These are phyloP conservation scores for Equus quagga DNA, from an alignment of 2,113 vertebrate genomes.

Conservation along the genomic window DNA sequence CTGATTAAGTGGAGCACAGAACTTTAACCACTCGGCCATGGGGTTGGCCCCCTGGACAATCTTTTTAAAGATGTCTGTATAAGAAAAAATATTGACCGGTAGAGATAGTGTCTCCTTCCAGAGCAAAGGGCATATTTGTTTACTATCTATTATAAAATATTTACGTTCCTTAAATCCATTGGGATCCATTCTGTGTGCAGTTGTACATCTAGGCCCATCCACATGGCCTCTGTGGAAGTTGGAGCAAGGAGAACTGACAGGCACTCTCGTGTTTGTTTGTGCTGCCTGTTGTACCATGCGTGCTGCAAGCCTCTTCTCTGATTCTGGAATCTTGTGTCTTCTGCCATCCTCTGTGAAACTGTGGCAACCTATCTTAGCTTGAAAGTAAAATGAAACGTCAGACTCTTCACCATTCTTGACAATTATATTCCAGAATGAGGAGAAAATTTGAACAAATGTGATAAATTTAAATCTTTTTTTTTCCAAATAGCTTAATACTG, in stretches of 20 bases:
- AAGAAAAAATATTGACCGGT: background rate
- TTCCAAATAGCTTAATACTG: background rate
- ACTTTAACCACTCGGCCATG: too few species aligned
- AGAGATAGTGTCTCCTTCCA: background rate
- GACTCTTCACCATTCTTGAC: background rate
- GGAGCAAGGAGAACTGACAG: background rate
- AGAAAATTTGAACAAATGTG: background rate
- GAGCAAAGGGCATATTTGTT: background rate
- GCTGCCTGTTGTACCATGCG: background rate
- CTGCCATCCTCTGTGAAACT: background rate
- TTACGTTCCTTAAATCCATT: background rate
- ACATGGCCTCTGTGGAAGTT: accelerated
- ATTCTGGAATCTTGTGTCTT: background rate
- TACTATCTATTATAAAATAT: background rate
- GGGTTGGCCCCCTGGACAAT: too few species aligned
- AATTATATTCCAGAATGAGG: background rate
- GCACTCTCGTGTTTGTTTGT: background rate
- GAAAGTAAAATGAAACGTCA: background rate
- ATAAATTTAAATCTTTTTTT: background rate
- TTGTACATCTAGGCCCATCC: accelerated
- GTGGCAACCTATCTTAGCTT: background rate
- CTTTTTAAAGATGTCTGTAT: background rate
- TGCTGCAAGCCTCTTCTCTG: background rate
- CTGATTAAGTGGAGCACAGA: too few species aligned
- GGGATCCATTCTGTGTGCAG: background rate